phyloP scores from a whole-genome alignment of 2,113 vertebrate species.

The Apodemus speciosus region DNA sequence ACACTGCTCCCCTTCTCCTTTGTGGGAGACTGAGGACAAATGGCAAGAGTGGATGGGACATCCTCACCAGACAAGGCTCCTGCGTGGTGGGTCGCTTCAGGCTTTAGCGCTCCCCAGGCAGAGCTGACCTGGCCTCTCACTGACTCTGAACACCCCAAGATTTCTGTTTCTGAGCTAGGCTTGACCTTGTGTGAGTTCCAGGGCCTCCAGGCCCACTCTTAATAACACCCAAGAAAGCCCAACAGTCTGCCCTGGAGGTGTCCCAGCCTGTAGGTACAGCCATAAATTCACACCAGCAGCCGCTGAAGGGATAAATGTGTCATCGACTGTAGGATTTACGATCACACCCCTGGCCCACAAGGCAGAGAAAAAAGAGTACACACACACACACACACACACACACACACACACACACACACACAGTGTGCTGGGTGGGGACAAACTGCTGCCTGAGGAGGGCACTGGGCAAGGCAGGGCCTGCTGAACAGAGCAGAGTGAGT shows the following conservation, averaged over 20 bases:
- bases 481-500: too few species aligned
- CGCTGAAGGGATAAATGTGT: slow-evolving; percentile 79
- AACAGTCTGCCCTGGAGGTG: slow-evolving; percentile 62
- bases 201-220: not conserved
- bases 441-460: not conserved
- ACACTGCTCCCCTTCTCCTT: not conserved
- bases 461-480: not conserved
- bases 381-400: slow-evolving; percentile 81
- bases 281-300: slow-evolving; percentile 87
- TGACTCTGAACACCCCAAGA: not conserved
- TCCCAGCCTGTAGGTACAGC: slow-evolving; percentile 73
- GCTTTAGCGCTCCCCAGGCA: not conserved
- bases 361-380: slow-evolving; percentile 83
- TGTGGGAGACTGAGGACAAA: slow-evolving; percentile 23
- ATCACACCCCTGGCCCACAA: slow-evolving; percentile 83
- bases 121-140: not conserved
- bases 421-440: not conserved
- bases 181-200: not conserved
- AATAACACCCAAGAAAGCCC: not conserved
- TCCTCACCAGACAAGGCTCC: not conserved
- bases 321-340: slow-evolving; percentile 85
- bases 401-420: slow-evolving; percentile 81
- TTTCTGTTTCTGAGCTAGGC: not conserved
- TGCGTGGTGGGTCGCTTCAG: not conserved
- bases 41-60: not conserved